phyloP scores from a whole-genome alignment of 1,140 invertebrate genomes.

The Carcinoscorpius rotundicauda region DNA sequence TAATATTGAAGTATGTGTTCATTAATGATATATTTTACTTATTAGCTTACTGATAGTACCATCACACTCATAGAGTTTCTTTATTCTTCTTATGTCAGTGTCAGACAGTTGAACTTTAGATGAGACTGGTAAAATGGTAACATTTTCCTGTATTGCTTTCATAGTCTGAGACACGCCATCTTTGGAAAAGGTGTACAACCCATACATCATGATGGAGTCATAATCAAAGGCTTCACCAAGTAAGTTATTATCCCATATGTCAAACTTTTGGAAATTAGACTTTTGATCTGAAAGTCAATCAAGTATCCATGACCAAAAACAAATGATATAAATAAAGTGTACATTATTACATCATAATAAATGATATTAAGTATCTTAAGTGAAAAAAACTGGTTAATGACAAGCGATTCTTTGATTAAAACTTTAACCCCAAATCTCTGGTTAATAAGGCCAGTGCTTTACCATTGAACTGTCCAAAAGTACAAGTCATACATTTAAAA shows the following conservation, averaged over 20 bases:
- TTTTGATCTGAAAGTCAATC: slow-evolving; percentile 1
- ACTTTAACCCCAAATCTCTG: no score
- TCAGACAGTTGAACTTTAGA: neutral
- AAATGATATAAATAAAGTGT: no score
- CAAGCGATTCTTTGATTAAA: no score
- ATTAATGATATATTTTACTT: no score
- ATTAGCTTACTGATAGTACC: neutral
- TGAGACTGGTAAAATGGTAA: neutral
- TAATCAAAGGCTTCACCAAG: slow-evolving; percentile 28
- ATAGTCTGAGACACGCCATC: slow-evolving; percentile 29
- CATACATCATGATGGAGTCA: slow-evolving; percentile 34
- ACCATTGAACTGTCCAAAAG: no score
- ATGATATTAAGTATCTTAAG: no score
- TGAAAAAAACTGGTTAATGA: no score
- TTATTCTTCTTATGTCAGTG: neutral
- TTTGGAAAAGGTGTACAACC: slow-evolving; percentile 29
- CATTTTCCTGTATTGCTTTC: slow-evolving; percentile 21
- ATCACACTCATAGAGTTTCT: slow-evolving; percentile 1
- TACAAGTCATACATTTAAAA: no score
- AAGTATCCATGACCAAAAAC: neutral
- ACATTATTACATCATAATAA: no score
- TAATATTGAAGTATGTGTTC: no score
- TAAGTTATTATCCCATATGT: slow-evolving; percentile 11
- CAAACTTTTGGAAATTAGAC: neutral
- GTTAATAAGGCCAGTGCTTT: no score